phyloP scores from a whole-genome alignment of 2,797 vertebrate species.

The Galagoides demidoff region DNA sequence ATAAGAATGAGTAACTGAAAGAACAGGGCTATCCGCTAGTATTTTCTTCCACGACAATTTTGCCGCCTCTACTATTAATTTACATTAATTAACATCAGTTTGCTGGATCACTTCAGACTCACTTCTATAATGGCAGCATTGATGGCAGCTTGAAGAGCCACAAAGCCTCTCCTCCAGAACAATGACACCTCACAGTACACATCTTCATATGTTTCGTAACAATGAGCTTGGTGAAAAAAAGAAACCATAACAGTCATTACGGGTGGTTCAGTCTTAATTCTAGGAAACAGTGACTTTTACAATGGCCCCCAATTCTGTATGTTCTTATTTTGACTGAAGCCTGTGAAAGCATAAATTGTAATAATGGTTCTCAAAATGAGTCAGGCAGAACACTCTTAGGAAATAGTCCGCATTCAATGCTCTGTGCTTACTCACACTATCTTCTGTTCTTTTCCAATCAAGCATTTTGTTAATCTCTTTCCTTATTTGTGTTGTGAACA shows the following conservation, averaged over 20 bases:
- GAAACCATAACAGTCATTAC: background rate
- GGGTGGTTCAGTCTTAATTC: background rate
- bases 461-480: background rate
- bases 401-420: background rate
- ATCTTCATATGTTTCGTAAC: rapidly evolving
- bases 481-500: background rate
- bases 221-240: slow-evolving; percentile 59
- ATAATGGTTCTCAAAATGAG: background rate
- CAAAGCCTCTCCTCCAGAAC: slow-evolving; percentile 65
- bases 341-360: background rate
- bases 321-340: background rate
- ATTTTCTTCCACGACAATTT: background rate
- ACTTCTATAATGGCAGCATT: slow-evolving; percentile 81
- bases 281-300: background rate
- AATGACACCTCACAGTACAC: background rate
- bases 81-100: background rate
- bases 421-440: background rate
- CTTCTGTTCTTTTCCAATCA: background rate
- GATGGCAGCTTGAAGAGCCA: slow-evolving; percentile 76
- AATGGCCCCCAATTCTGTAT: background rate
- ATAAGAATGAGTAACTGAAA: background rate
- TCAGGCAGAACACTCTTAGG: background rate
- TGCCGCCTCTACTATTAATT: background rate
- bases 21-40: background rate
- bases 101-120: slow-evolving; percentile 46